Evolutionary conservation across 2,888 invertebrate species (phyloP), one percentile per base, ranked within the genome.

Genomic region (Saturnia pavonia): DNA sequence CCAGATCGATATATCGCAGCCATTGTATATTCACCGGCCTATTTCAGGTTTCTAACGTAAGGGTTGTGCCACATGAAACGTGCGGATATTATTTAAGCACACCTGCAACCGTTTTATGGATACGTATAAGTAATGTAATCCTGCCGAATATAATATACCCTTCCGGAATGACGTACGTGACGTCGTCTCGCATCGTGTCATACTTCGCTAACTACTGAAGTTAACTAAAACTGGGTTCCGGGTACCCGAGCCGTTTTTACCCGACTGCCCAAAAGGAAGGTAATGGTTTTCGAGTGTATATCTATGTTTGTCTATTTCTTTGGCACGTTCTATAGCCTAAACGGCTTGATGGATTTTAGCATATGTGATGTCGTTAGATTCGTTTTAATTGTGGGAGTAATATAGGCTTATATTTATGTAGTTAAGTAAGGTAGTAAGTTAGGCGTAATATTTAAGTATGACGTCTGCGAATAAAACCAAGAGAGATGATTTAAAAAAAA

Each of bases 11-110:
- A 85, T 82, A 82, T 85, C 82, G 83, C 82, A 80, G 82, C 80
- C 88, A 90, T 90, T 89, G 88, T 90, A 85, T 88, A 91, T 90
- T 90, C 89, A 88, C 82, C 80, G 80, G 87, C 85, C 87, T 88
- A 87, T 87, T 88, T 86, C 86, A 84, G 85, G 82, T 81, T 80
- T 74, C 77, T 81, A 82, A 83, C 78, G 82, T 82, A 80, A 76
- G 77, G 77, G 57, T 11, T 27, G 40, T 65, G 57, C 66, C 68
- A 45, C 63, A 71, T 42, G 54, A 25, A 70, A 70, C 40, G 40
- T 40, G 65, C 19, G 65, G 65, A 40, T 65, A 65, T n/a, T 40
- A 40, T 40, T 60, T n/a, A 40, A 16, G 34, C 65, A 40, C 65
- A 65, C 65, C 65, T 65, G 65, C 40, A 65, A 65, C 65, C 34